Percentiles rank a stretch among this genome's conserved stretches.
Evolutionary conservation across 2,888 invertebrate species (phyloP).

Genomic region (Hypsopygia costalis): DNA sequence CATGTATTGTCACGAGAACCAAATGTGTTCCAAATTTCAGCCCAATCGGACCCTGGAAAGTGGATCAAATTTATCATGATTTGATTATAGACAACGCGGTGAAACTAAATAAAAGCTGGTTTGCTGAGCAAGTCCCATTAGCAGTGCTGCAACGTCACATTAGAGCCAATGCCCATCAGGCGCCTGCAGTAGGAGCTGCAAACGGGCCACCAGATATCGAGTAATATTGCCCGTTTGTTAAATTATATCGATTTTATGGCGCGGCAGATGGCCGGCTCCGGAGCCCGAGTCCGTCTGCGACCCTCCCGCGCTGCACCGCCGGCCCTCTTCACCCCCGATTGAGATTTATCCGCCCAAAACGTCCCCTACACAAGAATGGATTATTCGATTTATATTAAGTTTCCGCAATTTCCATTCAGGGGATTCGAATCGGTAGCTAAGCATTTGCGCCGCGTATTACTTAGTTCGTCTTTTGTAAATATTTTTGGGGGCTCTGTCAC

Average conservation of each 20-base stretch:
- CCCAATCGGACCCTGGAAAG: too few relatives aligned
- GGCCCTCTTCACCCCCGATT: constrained; percentile 68
- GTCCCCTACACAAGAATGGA: constrained; percentile 69
- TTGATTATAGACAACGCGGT: too few relatives aligned
- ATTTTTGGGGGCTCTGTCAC: constrained; percentile 60
- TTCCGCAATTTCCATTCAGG: constrained; percentile 75
- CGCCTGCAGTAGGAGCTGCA: neutral
- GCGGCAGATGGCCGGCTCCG: constrained; percentile 72
- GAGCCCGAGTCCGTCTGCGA: constrained; percentile 50
- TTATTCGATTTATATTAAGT: constrained; percentile 79
- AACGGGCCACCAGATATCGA: constrained; percentile 17
- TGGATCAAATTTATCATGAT: too few relatives aligned
- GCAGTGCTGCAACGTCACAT: too few relatives aligned
- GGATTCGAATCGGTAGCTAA: constrained; percentile 54
- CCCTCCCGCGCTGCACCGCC: constrained; percentile 53
- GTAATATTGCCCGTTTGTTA: constrained; percentile 56
- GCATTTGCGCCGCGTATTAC: constrained; percentile 53
- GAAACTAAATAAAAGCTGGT: too few relatives aligned
- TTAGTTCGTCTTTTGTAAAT: constrained; percentile 59
- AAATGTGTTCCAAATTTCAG: too few relatives aligned
- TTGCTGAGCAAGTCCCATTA: too few relatives aligned
- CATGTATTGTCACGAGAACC: too few relatives aligned
- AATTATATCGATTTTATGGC: constrained; percentile 75
- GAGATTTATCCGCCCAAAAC: constrained; percentile 74
- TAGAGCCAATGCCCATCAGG: too few relatives aligned